Evolutionary conservation across 2,888 invertebrate genomes (phyloP).

Genomic region (Hyalella azteca): DNA sequence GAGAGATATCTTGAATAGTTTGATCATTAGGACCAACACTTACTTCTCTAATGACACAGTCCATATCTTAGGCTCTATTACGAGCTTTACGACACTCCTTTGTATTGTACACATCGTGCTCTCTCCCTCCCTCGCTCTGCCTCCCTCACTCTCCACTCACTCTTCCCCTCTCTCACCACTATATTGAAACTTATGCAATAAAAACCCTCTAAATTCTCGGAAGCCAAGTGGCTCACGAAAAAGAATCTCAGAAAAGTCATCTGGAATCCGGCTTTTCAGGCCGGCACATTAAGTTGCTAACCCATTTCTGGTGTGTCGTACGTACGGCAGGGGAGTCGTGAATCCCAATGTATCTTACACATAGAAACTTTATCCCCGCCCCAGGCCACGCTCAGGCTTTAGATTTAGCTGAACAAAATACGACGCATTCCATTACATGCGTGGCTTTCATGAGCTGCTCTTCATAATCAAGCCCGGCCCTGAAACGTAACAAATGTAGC

Average conservation of each 20-base stretch:
- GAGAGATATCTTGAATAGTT: background rate
- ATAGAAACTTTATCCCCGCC: background rate
- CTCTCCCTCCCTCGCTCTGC: background rate
- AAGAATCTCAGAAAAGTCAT: background rate
- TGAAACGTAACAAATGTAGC: no score
- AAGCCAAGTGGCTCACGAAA: conserved; percentile 9
- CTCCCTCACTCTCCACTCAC: conserved; percentile 26
- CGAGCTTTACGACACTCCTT: conserved; percentile 3
- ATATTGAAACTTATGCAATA: conserved; percentile 22
- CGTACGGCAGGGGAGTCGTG: background rate
- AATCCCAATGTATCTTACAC: conserved; percentile 1
- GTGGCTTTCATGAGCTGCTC: no score
- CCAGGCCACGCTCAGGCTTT: no score
- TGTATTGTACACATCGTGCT: background rate
- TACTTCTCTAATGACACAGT: background rate
- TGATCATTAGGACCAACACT: conserved; percentile 22
- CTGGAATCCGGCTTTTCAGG: background rate
- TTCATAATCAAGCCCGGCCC: no score
- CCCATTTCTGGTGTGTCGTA: background rate
- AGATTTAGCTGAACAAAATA: no score
- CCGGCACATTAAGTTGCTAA: background rate
- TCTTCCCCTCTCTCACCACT: conserved; percentile 18
- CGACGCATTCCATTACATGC: no score
- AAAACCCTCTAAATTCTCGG: conserved; percentile 31
- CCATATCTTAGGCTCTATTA: conserved; percentile 25